Percentiles rank a stretch among this genome's conserved stretches.
These are phyloP conservation scores for Dendrolimus kikuchii DNA, from an alignment of 1,140 invertebrate genomes.

Conservation along the genomic window DNA sequence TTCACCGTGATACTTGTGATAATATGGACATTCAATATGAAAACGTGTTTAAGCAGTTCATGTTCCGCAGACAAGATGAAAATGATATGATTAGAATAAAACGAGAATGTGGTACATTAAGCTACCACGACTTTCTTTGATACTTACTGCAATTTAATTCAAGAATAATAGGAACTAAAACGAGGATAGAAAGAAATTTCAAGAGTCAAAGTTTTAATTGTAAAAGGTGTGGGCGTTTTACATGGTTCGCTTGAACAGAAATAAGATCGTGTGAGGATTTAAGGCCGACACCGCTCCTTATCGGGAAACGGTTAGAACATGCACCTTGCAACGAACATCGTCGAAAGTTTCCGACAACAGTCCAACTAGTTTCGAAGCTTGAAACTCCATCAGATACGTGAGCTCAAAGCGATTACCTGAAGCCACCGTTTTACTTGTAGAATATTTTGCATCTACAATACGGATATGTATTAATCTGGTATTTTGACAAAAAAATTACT, in stretches of 20 bases:
- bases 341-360: constrained; percentile 60
- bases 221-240: constrained; percentile 26
- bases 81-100: too few species aligned
- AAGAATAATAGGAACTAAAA: constrained; percentile 12
- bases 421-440: constrained; percentile 18
- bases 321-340: constrained; percentile 50
- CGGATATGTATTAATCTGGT: background rate
- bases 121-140: too few species aligned
- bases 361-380: constrained; percentile 66
- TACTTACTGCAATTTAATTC: constrained; percentile 1
- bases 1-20: too few species aligned
- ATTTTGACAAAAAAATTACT: background rate
- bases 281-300: constrained; percentile 52
- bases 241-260: constrained; percentile 24
- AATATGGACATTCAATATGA: too few species aligned
- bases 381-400: constrained; percentile 68
- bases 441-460: constrained; percentile 1
- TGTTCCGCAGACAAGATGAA: too few species aligned
- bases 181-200: constrained; percentile 11
- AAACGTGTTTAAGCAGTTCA: too few species aligned
- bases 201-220: constrained; percentile 47
- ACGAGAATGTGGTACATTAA: too few species aligned
- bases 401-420: constrained; percentile 56
- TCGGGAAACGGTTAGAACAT: constrained; percentile 56
- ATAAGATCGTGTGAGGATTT: constrained; percentile 48